Evolutionary conservation across 2,888 invertebrate genomes (phyloP), one percentile per base, ranked within the genome.

Genomic region (Tetanocera ferruginea): DNA sequence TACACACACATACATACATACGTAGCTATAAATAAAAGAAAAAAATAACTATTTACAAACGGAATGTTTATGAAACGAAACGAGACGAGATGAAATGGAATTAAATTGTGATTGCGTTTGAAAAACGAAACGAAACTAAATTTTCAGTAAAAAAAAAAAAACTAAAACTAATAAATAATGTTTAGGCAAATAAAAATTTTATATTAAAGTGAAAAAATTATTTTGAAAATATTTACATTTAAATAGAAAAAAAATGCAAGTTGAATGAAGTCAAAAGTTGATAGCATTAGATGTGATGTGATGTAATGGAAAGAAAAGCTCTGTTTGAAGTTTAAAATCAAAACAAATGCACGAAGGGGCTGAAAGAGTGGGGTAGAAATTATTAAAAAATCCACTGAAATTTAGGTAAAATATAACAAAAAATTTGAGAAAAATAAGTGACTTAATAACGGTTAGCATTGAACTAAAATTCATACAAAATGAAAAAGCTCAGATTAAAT

Each of bases 111-210:
- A 75, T 76, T 72, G 70, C 79, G 79, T 80, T 80, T 80, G 66
- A 75, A 78, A 80, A 80, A 80, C 79, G 78, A 71, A 70, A 75
- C 55, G 34, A 78, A 60, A 57, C 28, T 60, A 70, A 70, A 69
- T 37, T 43, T 55, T 52, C 25, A 69, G 31, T 55, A 9, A 75
- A 77, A 79, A 75, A 71, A 70, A 78, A 76, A 80, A 79, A 69
- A 76, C 34, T 60, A 76, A 57, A 19, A 62, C 3, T 11, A 73
- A 34, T 43, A 62, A 62, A 73, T 55, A 43, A 43, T 43, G 43
- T 43, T 43, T 43, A 43, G 43, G 43, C 11, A 43, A 43, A 43
- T 43, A 11, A 43, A 5, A 43, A 43, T 43, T 43, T 43, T 43
- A 43, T 43, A 43, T 43, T 43, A 43, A 43, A 43, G 25, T 55